Evolutionary conservation across 2,888 invertebrate genomes (phyloP), one percentile per base, ranked within the genome.

Genomic region (Deilephila elpenor): DNA sequence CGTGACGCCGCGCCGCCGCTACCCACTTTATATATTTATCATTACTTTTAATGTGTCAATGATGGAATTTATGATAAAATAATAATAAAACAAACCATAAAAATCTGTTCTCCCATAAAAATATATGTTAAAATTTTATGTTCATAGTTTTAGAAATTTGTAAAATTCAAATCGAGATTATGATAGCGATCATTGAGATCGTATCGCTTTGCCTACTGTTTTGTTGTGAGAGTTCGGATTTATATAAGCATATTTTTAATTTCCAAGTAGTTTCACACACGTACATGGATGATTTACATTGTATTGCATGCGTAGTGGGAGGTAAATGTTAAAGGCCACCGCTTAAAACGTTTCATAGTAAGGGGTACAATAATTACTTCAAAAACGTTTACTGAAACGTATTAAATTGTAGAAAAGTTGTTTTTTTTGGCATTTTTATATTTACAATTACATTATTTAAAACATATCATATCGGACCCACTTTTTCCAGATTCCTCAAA

Each of bases 11-110:
- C 44, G 44, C 25, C 44, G 44, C 44, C 25, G 44, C 5, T 67
- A 51, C 25, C 25, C 25, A 25, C 51, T 51, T 67, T 51, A 67
- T 67, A 25, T 51, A 67, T 67, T 67, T 67, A 67, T 67, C 44
- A 67, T 67, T 51, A 67, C 17, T 67, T 25, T 67, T 51, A 67
- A 67, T 67, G 67, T 67, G 67, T 67, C 51, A 67, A 67, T 67
- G 67, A 67, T 67, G 67, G 67, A 67, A 67, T 67, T 67, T 67
- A 67, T 67, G 67, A 67, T 67, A 67, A 67, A 67, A 67, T 67
- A 67, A 64, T 20, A 64, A 67, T 67, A 51, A 67, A 67, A 67
- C 67, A 67, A 67, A 51, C 44, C 51, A 67, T 67, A 20, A 67
- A 64, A 64, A 67, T 29, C 44, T 14, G 67, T 67, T 67, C 67